Percentiles rank a stretch among this genome's conserved stretches.
Evolutionary conservation across 2,888 invertebrate genomes (phyloP).

Genomic region (Polia nebulosa): DNA sequence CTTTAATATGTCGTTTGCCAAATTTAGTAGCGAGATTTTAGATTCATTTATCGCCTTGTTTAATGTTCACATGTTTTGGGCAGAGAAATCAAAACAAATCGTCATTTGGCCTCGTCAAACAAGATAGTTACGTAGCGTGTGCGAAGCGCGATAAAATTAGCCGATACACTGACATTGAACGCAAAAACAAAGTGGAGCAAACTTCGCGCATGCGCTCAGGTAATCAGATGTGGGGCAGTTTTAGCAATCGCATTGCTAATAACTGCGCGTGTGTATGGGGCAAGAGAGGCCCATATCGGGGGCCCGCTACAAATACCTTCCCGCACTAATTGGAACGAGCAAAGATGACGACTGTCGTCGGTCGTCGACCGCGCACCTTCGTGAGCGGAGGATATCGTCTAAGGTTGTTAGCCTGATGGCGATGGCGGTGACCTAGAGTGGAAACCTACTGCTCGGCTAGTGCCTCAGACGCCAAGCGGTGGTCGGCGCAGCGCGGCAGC

Average conservation of each 20-base stretch:
- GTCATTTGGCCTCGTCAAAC: slow-evolving; percentile 86
- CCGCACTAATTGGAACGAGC: slow-evolving; percentile 79
- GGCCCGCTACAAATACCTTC: slow-evolving; percentile 69
- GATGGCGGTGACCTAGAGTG: slow-evolving; percentile 45
- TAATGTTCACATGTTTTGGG: slow-evolving; percentile 77
- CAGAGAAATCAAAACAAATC: slow-evolving; percentile 87
- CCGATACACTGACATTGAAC: slow-evolving; percentile 90
- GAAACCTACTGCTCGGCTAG: slow-evolving; percentile 30
- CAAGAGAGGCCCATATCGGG: slow-evolving; percentile 78
- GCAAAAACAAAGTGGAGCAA: slow-evolving; percentile 89
- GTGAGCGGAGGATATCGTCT: slow-evolving; percentile 71
- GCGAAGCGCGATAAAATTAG: slow-evolving; percentile 89
- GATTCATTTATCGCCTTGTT: slow-evolving; percentile 42
- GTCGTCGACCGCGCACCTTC: slow-evolving; percentile 83
- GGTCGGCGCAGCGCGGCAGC: not conserved
- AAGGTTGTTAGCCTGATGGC: slow-evolving; percentile 78
- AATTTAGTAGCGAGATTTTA: slow-evolving; percentile 32
- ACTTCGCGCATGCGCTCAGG: slow-evolving; percentile 85
- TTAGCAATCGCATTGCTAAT: slow-evolving; percentile 79
- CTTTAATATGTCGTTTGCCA: not conserved
- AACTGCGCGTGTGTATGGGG: slow-evolving; percentile 71
- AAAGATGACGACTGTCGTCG: slow-evolving; percentile 76
- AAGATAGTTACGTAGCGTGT: slow-evolving; percentile 85
- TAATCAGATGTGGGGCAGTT: slow-evolving; percentile 78
- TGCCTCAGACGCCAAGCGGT: slow-evolving; percentile 10